Evolutionary conservation across 2,888 invertebrate species (phyloP).

Genomic region (Heterodera filipjevi): DNA sequence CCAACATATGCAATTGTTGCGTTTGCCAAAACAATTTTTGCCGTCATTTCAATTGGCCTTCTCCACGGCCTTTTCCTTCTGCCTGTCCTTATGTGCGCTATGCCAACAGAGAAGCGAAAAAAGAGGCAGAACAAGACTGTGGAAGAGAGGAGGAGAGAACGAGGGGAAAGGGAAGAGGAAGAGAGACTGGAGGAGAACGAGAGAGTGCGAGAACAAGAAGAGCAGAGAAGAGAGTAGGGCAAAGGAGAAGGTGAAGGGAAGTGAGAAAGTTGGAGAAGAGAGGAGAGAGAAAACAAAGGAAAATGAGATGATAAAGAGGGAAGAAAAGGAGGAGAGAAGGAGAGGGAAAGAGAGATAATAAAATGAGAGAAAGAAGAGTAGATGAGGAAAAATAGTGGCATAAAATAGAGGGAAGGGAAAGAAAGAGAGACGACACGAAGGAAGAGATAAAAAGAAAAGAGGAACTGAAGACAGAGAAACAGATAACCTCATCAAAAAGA

Average conservation of each 20-base stretch:
- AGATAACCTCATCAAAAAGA: too few relatives aligned
- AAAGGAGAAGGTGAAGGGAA: not conserved
- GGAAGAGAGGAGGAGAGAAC: not conserved
- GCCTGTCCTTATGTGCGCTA: conserved; percentile 43
- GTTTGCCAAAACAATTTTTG: conserved; percentile 59
- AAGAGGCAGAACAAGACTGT: not conserved
- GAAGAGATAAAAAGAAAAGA: too few relatives aligned
- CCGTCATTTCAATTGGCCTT: conserved; percentile 45
- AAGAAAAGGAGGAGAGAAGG: too few relatives aligned
- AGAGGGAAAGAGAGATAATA: too few relatives aligned
- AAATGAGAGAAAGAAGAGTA: too few relatives aligned
- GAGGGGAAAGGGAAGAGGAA: not conserved
- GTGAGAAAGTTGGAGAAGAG: not conserved
- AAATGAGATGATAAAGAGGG: too few relatives aligned
- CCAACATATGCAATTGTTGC: conserved; percentile 64
- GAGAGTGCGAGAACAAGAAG: not conserved
- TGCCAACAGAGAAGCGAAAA: conserved; percentile 21
- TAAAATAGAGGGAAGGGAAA: too few relatives aligned
- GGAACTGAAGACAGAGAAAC: too few relatives aligned
- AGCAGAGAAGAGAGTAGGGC: not conserved
- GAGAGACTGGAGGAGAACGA: not conserved
- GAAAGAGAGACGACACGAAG: too few relatives aligned
- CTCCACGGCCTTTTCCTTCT: conserved; percentile 50
- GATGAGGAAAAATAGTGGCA: too few relatives aligned
- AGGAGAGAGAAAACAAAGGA: too few relatives aligned